Evolutionary conservation across 1,140 invertebrate genomes (phyloP), one percentile per base, ranked within the genome.

Genomic region (Zaprionus inermis): DNA sequence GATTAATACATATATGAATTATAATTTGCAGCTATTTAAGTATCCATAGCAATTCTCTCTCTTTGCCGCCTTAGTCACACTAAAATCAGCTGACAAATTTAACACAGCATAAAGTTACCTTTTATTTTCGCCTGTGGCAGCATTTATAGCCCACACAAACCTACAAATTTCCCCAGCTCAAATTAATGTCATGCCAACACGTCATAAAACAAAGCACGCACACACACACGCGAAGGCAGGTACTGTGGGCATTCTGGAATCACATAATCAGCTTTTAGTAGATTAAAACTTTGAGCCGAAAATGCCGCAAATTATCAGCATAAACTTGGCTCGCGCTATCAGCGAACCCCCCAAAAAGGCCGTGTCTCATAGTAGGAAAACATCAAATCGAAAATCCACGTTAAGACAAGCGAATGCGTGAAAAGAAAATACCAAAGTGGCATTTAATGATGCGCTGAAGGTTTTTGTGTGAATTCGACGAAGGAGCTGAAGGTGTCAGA

Each of bases 281-380:
- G 84, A 88, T 88, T 89, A 89, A 80, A 88, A 83, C 52, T 80
- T 89, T 75, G 67, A 64, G 70, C 70, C 60, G 38, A 34, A 72
- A 51, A 68, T 60, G 36, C 76, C n/a, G 51, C 41, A 78, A 81
- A 72, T 54, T 55, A 71, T 66, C 55, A 66, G 20, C 66, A 78
- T 59, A 55, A 46, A 70, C 60, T 44, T 63, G 24, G 52, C 44
- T 5, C 18, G 18, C 44, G 44, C 11, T 49, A 49, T 49, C 44
- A 49, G 18, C 9, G 44, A 46, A 16, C 20, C 49, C 46, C 24
- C 12, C 24, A 28, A 28, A 28, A 28, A 24, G 22, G 22, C 20
- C 3, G 14, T 14, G 36, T 22, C 16, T n/a, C n/a, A n/a, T n/a
- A 70, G 36, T 0, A 44, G 5, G 36, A n/a, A 41, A 41, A 41